Conservation (phyloP, 2,888 invertebrate genomes). For the Beris morrisii region DNA sequence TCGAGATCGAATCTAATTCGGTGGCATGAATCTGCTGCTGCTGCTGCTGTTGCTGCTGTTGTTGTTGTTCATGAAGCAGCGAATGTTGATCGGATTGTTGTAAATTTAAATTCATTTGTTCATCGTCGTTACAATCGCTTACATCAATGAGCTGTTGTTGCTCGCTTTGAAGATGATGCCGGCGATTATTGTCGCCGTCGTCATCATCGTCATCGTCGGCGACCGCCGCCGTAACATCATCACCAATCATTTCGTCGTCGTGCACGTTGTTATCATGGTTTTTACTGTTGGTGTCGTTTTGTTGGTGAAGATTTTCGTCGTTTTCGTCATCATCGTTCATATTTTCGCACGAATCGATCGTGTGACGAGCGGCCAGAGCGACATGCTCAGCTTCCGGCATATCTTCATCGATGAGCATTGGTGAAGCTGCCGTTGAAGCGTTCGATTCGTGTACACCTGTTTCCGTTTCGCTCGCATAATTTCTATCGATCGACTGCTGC, state of each 20-base stretch:
- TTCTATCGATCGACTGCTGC: neutral
- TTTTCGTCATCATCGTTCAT: neutral
- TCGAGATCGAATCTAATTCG: slow-evolving; percentile 1
- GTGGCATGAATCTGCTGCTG: neutral
- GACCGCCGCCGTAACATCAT: no score
- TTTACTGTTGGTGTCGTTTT: neutral
- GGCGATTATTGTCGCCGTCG: neutral
- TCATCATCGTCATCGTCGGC: neutral
- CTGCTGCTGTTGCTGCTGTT: slow-evolving; percentile 6
- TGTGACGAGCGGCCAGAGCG: neutral
- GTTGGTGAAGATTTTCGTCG: neutral
- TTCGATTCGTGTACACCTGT: neutral
- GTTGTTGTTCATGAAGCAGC: neutral
- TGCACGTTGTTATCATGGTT: slow-evolving; percentile 1
- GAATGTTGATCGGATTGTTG: slow-evolving; percentile 2
- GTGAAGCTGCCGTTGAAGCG: no score
- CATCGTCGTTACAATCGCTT: slow-evolving; percentile 24
- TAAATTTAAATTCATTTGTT: slow-evolving; percentile 4
- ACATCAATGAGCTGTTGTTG: neutral
- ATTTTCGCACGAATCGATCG: neutral
- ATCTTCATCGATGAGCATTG: no score
- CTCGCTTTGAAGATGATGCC: neutral
- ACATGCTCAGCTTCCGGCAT: neutral
- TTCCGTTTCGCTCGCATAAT: neutral
- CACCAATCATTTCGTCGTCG: neutral